phyloP scores from a whole-genome alignment of 2,888 invertebrate genomes.

The Serrognathus titanus region DNA sequence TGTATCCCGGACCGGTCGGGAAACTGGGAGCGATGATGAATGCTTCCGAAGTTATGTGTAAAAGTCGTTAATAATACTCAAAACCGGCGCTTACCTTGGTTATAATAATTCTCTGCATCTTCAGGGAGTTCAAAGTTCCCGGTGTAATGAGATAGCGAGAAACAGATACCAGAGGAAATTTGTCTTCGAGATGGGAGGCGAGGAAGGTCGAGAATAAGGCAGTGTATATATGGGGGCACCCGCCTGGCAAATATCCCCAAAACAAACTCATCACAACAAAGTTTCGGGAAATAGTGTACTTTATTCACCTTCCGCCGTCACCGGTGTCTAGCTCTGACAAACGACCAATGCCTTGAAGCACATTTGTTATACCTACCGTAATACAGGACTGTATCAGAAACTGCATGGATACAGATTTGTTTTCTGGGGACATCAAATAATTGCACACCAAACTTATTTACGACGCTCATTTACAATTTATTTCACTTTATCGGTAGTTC shows the following conservation, averaged over 20 bases:
- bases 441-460: constrained; percentile 22
- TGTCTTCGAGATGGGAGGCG: constrained; percentile 36
- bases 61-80: constrained; percentile 51
- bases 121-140: constrained; percentile 47
- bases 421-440: constrained; percentile 32
- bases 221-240: constrained; percentile 23
- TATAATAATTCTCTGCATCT: constrained; percentile 47
- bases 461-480: too few relatives aligned
- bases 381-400: constrained; percentile 42
- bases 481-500: too few relatives aligned
- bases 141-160: constrained; percentile 45
- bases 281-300: constrained; percentile 30
- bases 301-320: constrained; percentile 28
- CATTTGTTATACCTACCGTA: constrained; percentile 41
- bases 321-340: constrained; percentile 32
- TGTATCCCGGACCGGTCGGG: constrained; percentile 29
- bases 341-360: constrained; percentile 32
- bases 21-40: constrained; percentile 41
- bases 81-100: constrained; percentile 46
- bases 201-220: constrained; percentile 20
- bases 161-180: constrained; percentile 45
- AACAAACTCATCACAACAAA: constrained; percentile 33
- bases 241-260: constrained; percentile 32
- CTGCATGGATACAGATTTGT: constrained; percentile 41
- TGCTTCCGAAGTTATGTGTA: constrained; percentile 48